A percentile compares a stretch with the other conserved stretches of the same genome.
Evolutionary conservation across 1,140 invertebrate species (phyloP).

Genomic region (Oppia nitens): DNA sequence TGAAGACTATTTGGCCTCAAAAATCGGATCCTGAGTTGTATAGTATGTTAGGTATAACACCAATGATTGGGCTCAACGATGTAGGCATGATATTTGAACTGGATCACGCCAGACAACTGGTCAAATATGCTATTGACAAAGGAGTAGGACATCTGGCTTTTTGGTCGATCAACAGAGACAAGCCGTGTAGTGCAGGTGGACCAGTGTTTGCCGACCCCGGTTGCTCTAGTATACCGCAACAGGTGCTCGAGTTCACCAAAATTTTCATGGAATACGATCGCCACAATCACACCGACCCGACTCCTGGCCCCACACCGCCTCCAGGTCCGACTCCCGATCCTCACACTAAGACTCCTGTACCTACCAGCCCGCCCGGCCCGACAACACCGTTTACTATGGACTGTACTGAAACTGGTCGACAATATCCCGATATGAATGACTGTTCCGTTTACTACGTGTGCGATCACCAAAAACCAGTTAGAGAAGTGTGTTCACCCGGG

Average conservation of each 20-base stretch:
- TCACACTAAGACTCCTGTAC: no score
- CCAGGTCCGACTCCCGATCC: no score
- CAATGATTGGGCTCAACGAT: slow-evolving; percentile 24
- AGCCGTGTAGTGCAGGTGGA: slow-evolving; percentile 15
- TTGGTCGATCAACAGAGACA: slow-evolving; percentile 23
- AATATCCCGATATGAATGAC: no score
- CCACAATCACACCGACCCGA: no score
- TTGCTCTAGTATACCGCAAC: slow-evolving; percentile 7
- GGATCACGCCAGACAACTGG: slow-evolving; percentile 18
- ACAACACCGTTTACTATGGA: no score
- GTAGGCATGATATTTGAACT: slow-evolving; percentile 21
- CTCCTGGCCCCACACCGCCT: no score
- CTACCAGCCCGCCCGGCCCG: no score
- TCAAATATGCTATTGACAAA: slow-evolving; percentile 21
- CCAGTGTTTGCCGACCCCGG: not conserved
- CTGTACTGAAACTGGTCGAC: no score
- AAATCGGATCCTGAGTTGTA: slow-evolving; percentile 18
- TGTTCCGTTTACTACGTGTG: no score
- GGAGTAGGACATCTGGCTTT: slow-evolving; percentile 21
- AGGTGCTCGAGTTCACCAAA: slow-evolving; percentile 8
- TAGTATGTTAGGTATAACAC: slow-evolving; percentile 23
- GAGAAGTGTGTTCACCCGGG: no score
- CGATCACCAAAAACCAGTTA: no score
- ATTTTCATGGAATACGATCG: slow-evolving; percentile 11
- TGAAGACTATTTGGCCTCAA: slow-evolving; percentile 22